Conservation (phyloP, 2,797 vertebrate genomes). For the Periparus ater region DNA sequence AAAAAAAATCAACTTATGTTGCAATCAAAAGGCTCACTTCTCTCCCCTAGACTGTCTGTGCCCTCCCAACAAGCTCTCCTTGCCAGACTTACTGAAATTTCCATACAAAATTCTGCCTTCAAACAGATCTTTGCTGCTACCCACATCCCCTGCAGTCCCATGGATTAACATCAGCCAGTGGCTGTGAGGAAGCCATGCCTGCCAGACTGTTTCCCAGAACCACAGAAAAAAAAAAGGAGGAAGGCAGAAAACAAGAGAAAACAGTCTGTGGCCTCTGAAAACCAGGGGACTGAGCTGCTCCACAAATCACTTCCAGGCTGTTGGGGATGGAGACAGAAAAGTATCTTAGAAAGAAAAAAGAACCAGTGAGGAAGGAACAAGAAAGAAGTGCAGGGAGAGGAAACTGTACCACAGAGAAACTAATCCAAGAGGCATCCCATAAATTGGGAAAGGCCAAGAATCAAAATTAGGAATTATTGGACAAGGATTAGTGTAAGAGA, state of each 20-base stretch:
- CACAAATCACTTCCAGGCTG: slow-evolving; percentile 7
- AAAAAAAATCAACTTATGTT: neutral
- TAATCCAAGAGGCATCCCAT: neutral
- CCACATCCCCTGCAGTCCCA: neutral
- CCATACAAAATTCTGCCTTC: neutral
- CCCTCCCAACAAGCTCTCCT: neutral
- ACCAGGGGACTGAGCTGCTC: neutral
- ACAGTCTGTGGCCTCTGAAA: neutral
- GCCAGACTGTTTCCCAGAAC: neutral
- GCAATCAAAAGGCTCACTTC: neutral
- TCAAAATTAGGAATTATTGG: neutral
- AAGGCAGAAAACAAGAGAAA: neutral
- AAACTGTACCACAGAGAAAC: neutral
- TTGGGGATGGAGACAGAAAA: neutral
- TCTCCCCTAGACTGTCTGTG: neutral
- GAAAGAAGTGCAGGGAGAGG: neutral
- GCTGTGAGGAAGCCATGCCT: neutral
- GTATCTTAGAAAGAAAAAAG: neutral
- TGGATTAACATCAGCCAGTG: neutral
- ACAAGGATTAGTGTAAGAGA: neutral
- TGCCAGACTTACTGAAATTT: neutral
- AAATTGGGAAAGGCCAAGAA: neutral
- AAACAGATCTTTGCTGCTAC: neutral
- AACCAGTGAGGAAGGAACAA: neutral
- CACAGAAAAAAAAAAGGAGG: neutral